These are phyloP conservation scores for Carcinoscorpius rotundicauda DNA, from an alignment of 1,140 invertebrate species.

Conservation along the genomic window DNA sequence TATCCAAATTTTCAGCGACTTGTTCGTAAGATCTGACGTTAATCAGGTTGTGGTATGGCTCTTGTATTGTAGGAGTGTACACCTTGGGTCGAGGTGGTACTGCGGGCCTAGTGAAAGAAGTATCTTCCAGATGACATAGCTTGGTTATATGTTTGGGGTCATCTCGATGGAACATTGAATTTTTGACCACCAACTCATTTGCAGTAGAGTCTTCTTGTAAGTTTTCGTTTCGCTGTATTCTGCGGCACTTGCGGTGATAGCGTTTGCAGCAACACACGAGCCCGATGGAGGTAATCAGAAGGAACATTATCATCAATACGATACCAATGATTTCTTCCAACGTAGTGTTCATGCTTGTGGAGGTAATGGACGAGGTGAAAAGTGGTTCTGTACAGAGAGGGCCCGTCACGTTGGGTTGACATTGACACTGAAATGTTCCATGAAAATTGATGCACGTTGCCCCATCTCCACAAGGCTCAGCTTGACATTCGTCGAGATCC, in stretches of 20 bases:
- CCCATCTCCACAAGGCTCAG: constrained; percentile 57
- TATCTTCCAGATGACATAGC: constrained; percentile 1
- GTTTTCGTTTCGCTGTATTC: constrained; percentile 34
- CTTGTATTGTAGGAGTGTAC: constrained; percentile 63
- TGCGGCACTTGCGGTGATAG: constrained; percentile 23
- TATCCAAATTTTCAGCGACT: constrained; percentile 82
- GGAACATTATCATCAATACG: constrained; percentile 40
- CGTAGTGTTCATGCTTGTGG: constrained; percentile 48
- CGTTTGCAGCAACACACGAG: constrained; percentile 25
- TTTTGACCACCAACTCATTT: neutral
- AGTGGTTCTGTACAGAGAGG: constrained; percentile 45
- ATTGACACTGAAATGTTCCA: constrained; percentile 51
- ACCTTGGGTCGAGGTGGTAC: constrained; percentile 61
- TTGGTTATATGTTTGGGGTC: too few relatives aligned
- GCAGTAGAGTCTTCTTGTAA: constrained; percentile 40
- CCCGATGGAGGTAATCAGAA: constrained; percentile 38
- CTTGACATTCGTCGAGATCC: constrained; percentile 32
- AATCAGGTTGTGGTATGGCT: constrained; percentile 52
- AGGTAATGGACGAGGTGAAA: constrained; percentile 44
- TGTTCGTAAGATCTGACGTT: constrained; percentile 82
- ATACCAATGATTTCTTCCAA: constrained; percentile 45
- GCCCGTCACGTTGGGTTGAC: constrained; percentile 63
- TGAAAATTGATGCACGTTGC: constrained; percentile 70
- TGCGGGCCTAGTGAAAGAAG: constrained; percentile 37
- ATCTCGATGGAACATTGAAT: too few relatives aligned